phyloP scores from a whole-genome alignment of 2,888 invertebrate genomes.

The Eupithecia subfuscata region DNA sequence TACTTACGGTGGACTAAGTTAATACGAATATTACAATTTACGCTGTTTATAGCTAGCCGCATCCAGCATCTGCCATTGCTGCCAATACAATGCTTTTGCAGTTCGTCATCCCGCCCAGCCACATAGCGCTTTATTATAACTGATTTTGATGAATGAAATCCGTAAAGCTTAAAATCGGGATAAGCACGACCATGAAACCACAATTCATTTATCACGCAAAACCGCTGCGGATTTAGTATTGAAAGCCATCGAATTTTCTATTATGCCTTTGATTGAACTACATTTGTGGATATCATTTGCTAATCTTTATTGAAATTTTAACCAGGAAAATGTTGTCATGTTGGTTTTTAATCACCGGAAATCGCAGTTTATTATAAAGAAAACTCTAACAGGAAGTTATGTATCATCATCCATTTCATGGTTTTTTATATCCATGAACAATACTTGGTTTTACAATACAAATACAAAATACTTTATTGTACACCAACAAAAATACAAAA shows the following conservation, averaged over 20 bases:
- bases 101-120: background rate
- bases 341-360: too few species aligned
- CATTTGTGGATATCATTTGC: background rate
- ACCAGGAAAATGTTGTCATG: too few species aligned
- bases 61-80: background rate
- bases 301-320: background rate
- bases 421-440: too few species aligned
- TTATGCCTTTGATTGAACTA: background rate
- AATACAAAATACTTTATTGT: too few species aligned
- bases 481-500: too few species aligned
- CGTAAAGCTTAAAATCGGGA: conserved; percentile 4
- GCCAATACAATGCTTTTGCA: background rate
- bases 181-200: conserved; percentile 5
- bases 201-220: conserved; percentile 6
- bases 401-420: too few species aligned
- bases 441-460: too few species aligned
- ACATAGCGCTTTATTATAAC: background rate
- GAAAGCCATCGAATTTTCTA: conserved; percentile 8
- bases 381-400: too few species aligned
- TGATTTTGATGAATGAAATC: background rate
- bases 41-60: background rate
- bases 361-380: too few species aligned
- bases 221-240: conserved; percentile 2
- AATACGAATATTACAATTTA: too few species aligned
- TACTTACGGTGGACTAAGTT: too few species aligned